Conservation (phyloP, 1,140 invertebrate species). For the Dendrolimus punctatus region DNA sequence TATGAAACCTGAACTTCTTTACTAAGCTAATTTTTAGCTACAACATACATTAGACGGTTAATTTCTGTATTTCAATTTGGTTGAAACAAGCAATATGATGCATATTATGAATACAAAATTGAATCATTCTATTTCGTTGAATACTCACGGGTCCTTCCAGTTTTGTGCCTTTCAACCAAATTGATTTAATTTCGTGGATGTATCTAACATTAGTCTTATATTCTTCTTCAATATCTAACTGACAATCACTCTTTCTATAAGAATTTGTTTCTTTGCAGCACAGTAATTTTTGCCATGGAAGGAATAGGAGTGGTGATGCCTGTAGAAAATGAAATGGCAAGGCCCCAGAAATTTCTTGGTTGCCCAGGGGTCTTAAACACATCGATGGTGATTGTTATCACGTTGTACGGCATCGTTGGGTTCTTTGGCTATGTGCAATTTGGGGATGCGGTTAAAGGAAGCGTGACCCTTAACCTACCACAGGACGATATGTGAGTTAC, state of each 20-base stretch:
- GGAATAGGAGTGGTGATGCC: constrained; percentile 88
- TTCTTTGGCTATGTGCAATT: constrained; percentile 89
- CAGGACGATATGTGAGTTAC: constrained; percentile 73
- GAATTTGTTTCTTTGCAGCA: constrained; percentile 54
- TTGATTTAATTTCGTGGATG: no score
- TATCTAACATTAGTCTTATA: no score
- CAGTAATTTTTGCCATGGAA: constrained; percentile 86
- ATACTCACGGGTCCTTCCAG: no score
- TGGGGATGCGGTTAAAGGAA: constrained; percentile 76
- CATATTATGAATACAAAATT: no score
- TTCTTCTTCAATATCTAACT: no score
- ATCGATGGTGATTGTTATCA: constrained; percentile 84
- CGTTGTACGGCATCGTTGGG: constrained; percentile 83
- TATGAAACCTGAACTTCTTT: no score
- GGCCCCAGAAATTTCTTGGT: constrained; percentile 83
- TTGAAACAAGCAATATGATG: no score
- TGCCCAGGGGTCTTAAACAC: constrained; percentile 87
- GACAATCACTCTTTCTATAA: neutral
- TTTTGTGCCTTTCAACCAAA: no score
- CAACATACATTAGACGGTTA: no score
- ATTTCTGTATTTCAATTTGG: no score
- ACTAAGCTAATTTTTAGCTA: no score
- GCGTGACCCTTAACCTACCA: constrained; percentile 81
- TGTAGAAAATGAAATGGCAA: constrained; percentile 89
- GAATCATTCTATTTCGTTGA: no score